Evolutionary conservation across 2,888 invertebrate species (phyloP).

Genomic region (Chydorus sphaericus): DNA sequence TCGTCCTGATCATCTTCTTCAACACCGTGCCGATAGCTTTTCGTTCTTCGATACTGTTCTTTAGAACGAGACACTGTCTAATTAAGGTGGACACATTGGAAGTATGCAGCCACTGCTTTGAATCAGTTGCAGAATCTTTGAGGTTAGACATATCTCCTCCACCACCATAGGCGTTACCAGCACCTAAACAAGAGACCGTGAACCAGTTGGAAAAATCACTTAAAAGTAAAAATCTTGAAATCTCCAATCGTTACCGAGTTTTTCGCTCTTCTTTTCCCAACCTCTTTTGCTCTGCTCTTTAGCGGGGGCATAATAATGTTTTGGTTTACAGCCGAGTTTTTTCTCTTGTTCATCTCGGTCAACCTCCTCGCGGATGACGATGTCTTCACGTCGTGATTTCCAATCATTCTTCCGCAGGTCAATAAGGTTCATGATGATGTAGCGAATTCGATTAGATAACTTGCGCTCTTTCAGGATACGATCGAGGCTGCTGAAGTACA

Average conservation of each 20-base stretch:
- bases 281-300: not conserved
- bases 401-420: constrained; percentile 70
- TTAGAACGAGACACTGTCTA: constrained; percentile 24
- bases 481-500: constrained; percentile 7
- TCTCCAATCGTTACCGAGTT: constrained; percentile 32
- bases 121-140: constrained; percentile 30
- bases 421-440: constrained; percentile 79
- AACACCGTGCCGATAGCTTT: constrained; percentile 37
- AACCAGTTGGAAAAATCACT: no score
- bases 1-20: constrained; percentile 34
- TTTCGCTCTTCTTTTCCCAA: constrained; percentile 11
- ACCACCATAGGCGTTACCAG: no score
- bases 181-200: no score
- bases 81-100: constrained; percentile 24
- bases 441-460: constrained; percentile 38
- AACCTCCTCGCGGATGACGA: constrained; percentile 71
- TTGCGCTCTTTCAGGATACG: constrained; percentile 17
- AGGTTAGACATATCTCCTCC: no score
- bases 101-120: constrained; percentile 26
- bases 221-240: no score
- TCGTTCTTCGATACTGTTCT: constrained; percentile 28
- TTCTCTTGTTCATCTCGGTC: constrained; percentile 46
- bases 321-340: constrained; percentile 24
- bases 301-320: no score
- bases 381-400: constrained; percentile 71